Percentiles rank a stretch among this genome's conserved stretches.
These are phyloP conservation scores for Samia ricini DNA, from an alignment of 1,140 invertebrate species.

Conservation along the genomic window DNA sequence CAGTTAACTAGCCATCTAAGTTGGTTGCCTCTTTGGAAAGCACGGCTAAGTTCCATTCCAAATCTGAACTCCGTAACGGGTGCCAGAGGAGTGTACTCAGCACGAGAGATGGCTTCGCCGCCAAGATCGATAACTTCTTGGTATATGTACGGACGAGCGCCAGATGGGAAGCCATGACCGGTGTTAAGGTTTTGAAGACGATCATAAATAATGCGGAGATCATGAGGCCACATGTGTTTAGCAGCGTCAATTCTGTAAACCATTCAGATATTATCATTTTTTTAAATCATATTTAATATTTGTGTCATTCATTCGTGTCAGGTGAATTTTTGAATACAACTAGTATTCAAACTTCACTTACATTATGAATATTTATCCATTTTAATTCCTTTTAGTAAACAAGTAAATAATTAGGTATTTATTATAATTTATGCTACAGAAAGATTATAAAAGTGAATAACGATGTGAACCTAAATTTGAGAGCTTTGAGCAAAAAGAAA, in stretches of 20 bases:
- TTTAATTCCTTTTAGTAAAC: too few relatives aligned
- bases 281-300: too few relatives aligned
- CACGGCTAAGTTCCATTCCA: constrained; percentile 60
- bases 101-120: constrained; percentile 81
- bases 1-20: constrained; percentile 74
- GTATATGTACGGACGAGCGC: constrained; percentile 82
- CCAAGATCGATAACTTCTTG: constrained; percentile 91
- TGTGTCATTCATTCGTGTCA: too few relatives aligned
- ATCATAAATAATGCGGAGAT: constrained; percentile 81
- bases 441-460: too few relatives aligned
- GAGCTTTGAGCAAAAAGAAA: too few relatives aligned
- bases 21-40: constrained; percentile 49
- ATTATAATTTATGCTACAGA: too few relatives aligned
- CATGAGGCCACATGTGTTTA: constrained; percentile 91
- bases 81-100: constrained; percentile 82
- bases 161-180: constrained; percentile 78
- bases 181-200: constrained; percentile 80
- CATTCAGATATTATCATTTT: not conserved
- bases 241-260: constrained; percentile 82
- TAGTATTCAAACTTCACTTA: too few relatives aligned
- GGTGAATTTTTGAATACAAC: too few relatives aligned
- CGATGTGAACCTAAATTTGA: too few relatives aligned
- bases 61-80: constrained; percentile 86
- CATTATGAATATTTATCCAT: too few relatives aligned
- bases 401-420: too few relatives aligned